These are phyloP conservation scores for Toxotes chatareus DNA, from an alignment of 2,113 vertebrate species.

Conservation along the genomic window DNA sequence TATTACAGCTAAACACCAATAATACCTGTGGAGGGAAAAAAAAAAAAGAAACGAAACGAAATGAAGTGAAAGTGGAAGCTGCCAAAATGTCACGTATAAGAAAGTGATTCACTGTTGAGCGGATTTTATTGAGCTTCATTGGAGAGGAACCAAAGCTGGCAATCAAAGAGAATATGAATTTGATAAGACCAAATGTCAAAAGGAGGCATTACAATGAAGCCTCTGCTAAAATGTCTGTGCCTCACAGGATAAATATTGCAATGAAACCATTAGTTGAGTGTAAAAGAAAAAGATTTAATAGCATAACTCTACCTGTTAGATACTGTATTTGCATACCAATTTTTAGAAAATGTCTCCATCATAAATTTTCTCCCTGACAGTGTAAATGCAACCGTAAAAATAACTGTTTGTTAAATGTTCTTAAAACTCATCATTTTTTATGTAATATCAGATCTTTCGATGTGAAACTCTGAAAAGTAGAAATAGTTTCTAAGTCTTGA, in stretches of 20 bases:
- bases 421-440: too few relatives aligned
- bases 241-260: background rate
- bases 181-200: slow-evolving; percentile 23
- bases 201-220: slow-evolving; percentile 3
- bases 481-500: too few relatives aligned
- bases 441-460: too few relatives aligned
- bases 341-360: background rate
- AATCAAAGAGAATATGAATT: slow-evolving; percentile 8
- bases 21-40: background rate
- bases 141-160: background rate
- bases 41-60: too few relatives aligned
- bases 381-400: background rate
- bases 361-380: background rate
- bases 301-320: background rate
- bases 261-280: background rate
- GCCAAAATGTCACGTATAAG: background rate
- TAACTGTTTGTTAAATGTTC: background rate
- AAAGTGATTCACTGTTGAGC: slow-evolving; percentile 11
- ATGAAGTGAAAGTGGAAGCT: background rate
- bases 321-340: background rate
- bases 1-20: background rate
- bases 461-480: too few relatives aligned
- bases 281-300: background rate
- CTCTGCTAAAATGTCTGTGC: background rate
- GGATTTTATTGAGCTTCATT: background rate